phyloP scores from a whole-genome alignment of 1,140 invertebrate species.

The Microvelia longipes region DNA sequence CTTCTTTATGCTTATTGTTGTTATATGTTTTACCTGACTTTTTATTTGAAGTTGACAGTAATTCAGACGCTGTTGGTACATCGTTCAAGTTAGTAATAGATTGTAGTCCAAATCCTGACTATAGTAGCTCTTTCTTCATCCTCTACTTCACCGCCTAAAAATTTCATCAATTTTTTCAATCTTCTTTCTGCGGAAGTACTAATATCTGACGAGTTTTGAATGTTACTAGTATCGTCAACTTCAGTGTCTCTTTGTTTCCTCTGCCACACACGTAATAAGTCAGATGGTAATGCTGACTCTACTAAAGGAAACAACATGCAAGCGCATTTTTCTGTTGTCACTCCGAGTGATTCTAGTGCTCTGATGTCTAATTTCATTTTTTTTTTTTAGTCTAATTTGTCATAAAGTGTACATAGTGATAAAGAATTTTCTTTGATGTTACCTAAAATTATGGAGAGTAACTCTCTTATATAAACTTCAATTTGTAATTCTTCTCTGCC shows the following conservation, averaged over 20 bases:
- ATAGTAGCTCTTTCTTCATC: not conserved
- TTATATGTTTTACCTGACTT: not conserved
- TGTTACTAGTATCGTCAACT: not conserved
- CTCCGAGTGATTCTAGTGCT: not conserved
- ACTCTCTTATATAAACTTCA: not conserved
- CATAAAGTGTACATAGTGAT: not conserved
- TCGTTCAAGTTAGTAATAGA: not conserved
- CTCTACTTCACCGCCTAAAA: not conserved
- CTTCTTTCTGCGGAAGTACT: not conserved
- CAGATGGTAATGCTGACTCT: not conserved
- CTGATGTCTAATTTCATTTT: not conserved
- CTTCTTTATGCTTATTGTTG: not conserved
- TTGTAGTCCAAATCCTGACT: not conserved
- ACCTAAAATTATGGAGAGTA: not conserved
- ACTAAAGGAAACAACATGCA: not conserved
- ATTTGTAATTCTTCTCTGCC: not conserved
- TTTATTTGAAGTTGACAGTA: not conserved
- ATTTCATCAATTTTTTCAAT: not conserved
- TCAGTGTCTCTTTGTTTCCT: not conserved
- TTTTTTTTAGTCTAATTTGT: not conserved
- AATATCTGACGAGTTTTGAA: not conserved
- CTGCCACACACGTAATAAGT: not conserved
- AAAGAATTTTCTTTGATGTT: not conserved
- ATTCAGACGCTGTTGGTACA: not conserved
- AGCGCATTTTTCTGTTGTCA: not conserved